Base-by-base conservation (phyloP, 2,888 invertebrate species). In the Philhelius pedissequus region DNA sequence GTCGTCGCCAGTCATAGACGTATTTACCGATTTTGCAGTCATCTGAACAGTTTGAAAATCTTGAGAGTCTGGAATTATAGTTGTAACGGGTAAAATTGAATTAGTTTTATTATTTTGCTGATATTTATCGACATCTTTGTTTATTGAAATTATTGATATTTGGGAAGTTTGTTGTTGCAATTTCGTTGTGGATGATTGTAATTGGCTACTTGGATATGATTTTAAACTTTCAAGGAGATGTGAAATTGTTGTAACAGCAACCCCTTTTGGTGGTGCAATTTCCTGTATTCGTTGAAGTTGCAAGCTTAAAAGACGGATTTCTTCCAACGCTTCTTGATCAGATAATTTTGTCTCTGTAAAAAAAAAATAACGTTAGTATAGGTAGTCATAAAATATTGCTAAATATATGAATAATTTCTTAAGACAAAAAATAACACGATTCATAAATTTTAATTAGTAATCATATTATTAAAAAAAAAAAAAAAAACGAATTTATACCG, bases 221-320 rank as follows among this genome's bases (percentile, higher is more conserved):
- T 90, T 91, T 0, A 91, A 86, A 13, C 90, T 89, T 40, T 92
- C 92, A 62, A 92, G 71, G 30, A 92, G 83, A 62, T 91, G 90
- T 30, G 91, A 90, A 77, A 92, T 91, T 69, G 92, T 92, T 90
- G 90, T 89, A 15, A 91, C 91, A 5, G 92, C 91, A 25, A 91
- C 88, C 3, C 91, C 91, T 64, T 90, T 90, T 35, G 91, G 91
- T 35, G 92, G 92, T 7, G 91, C 91, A 89, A 91, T 89, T 80
- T 92, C 91, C 87, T 91, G 91, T 60, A 92, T 90, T 58, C 91
- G 90, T 77, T 91, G 91, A 83, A 92, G 87, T 81, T 91, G 91
- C 87, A 89, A 87, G 82, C 91, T 90, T 71, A 92, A 87, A 82
- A 91, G 90, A 2, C 91, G 91, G 52, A 92, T 91, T 87, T 92